A percentile compares a stretch with the other conserved stretches of the same genome.
These are phyloP conservation scores for Sisor rabdophorus DNA, from an alignment of 2,113 vertebrate genomes.

Conservation along the genomic window DNA sequence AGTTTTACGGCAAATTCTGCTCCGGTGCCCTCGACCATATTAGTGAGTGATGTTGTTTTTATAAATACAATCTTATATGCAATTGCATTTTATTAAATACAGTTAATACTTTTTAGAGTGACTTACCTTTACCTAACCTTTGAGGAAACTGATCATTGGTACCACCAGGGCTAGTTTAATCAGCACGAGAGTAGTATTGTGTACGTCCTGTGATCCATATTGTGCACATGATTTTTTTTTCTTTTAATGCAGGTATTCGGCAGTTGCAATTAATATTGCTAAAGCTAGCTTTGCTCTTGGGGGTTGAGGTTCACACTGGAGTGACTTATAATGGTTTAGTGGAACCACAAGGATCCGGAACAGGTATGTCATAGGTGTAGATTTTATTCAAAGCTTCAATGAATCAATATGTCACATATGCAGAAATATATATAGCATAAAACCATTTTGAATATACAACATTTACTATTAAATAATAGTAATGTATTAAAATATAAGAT, in stretches of 20 bases:
- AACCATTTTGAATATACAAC: no score
- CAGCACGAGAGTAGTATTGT: no score
- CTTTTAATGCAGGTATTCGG: conserved; percentile 78
- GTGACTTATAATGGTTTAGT: conserved; percentile 75
- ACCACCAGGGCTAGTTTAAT: no score
- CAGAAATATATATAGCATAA: no score
- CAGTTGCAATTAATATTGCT: conserved; percentile 89
- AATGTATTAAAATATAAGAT: no score
- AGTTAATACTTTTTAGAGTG: no score
- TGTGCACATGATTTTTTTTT: no score
- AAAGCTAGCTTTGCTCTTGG: conserved; percentile 84
- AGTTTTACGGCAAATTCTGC: conserved; percentile 92
- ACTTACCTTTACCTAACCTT: no score
- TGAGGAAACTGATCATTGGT: no score
- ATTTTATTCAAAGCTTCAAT: background rate
- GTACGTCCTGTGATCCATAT: no score
- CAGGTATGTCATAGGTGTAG: conserved; percentile 50
- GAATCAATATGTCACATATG: no score
- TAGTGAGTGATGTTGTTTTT: conserved; percentile 70
- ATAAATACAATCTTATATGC: background rate
- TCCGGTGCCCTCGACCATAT: conserved; percentile 86
- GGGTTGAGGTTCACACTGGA: conserved; percentile 84
- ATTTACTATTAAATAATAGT: no score
- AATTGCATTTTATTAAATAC: background rate
- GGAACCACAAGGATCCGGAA: conserved; percentile 65